Evolutionary conservation across 2,888 invertebrate genomes (phyloP), one percentile per base, ranked within the genome.

Genomic region (Drosophila tanythrix): DNA sequence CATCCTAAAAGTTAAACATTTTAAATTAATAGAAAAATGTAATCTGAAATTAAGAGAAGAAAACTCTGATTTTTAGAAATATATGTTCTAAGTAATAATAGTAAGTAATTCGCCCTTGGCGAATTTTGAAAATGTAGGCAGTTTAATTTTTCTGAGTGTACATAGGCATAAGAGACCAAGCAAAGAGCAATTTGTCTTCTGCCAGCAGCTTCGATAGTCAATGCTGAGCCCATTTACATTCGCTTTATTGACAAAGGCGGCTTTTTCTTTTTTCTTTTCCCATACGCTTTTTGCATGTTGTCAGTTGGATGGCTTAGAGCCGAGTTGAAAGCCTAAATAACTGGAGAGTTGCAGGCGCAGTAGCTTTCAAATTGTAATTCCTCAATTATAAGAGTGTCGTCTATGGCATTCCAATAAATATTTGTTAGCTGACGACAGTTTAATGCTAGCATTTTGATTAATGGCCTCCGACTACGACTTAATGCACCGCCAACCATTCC

Each of bases 161-260:
- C 83, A 63, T 57, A 21, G 27, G 56, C 50, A 25, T 38, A 31
- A 33, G 35, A 56, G 70, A 56, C 56, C 73, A 74, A 70, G 81
- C 88, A 84, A 88, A 88, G 89, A 82, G 91, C 89, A 91, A 91
- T 91, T 92, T 92, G 91, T 91, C 92, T 92, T 90, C 74, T 83
- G 82, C 68, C 86, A 80, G 68, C 83, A 78, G 84, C 74, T 70
- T 76, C 88, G 81, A 89, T 82, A 75, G 81, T 82, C 83, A 77
- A 76, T 81, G 76, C 75, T 84, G 82, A 86, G 81, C 88, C 83
- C 80, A 81, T 87, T 90, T 83, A 79, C 86, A 85, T 68, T 86
- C 79, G 60, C 81, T 79, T 74, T 78, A 74, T 79, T 80, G 74
- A 70, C 76, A 70, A 33, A 67, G 70, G 62, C 65, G 33, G 46